Evolutionary conservation across 2,888 invertebrate species (phyloP).

Genomic region (Ellobium chinense): DNA sequence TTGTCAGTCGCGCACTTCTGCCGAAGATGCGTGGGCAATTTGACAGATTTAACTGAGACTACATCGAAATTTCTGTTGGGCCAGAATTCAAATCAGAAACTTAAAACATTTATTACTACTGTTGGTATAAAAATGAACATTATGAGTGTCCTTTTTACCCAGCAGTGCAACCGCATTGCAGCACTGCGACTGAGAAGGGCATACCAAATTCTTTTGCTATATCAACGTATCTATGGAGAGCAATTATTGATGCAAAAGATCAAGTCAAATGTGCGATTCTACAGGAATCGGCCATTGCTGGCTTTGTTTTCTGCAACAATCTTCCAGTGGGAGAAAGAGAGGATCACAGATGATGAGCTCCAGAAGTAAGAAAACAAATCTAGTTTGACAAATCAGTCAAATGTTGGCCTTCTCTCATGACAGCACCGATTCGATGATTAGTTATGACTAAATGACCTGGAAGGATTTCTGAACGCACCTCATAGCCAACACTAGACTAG

Average conservation of each 20-base stretch:
- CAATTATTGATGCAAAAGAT: slow-evolving; percentile 44
- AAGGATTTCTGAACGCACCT: too few relatives aligned
- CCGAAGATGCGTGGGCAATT: background rate
- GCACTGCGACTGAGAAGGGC: slow-evolving; percentile 46
- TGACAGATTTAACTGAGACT: background rate
- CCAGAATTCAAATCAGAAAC: slow-evolving; percentile 31
- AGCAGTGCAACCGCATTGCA: slow-evolving; percentile 47
- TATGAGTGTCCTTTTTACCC: slow-evolving; percentile 18
- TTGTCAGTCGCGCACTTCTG: background rate
- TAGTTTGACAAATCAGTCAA: too few relatives aligned
- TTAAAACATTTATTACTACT: slow-evolving; percentile 4
- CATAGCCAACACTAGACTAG: too few relatives aligned
- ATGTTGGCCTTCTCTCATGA: too few relatives aligned
- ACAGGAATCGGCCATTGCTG: slow-evolving; percentile 40
- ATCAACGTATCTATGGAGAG: slow-evolving; percentile 50
- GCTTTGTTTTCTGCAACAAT: slow-evolving; percentile 47
- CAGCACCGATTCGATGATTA: too few relatives aligned
- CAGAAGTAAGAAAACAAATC: slow-evolving; percentile 36
- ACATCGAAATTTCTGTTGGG: slow-evolving; percentile 30
- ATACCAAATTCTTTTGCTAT: slow-evolving; percentile 46
- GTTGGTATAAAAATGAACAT: slow-evolving; percentile 26
- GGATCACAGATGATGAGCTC: slow-evolving; percentile 48
- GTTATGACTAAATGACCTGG: too few relatives aligned
- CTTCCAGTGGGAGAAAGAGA: slow-evolving; percentile 52
- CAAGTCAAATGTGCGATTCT: slow-evolving; percentile 28